Evolutionary conservation across 2,113 vertebrate genomes (phyloP).

Genomic region (Catharus minimus): DNA sequence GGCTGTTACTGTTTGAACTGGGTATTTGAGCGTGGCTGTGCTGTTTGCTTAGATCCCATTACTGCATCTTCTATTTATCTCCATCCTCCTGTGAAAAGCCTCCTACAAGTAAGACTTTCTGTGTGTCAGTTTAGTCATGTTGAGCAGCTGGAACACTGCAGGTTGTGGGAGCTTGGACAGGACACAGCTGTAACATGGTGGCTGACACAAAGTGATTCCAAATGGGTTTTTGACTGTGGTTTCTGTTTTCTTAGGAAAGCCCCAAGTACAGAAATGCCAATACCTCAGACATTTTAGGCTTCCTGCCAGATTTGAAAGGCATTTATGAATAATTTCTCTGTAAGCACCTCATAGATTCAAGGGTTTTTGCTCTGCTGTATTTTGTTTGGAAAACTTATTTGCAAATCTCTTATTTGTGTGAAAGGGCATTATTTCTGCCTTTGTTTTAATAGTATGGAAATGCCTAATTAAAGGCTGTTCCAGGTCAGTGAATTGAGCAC

Average conservation of each 20-base stretch:
- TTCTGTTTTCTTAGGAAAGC: slow-evolving; percentile 7
- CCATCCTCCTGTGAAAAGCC: slow-evolving; percentile 27
- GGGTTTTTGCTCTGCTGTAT: not conserved
- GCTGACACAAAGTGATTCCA: slow-evolving; percentile 18
- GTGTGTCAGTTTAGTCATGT: slow-evolving; percentile 3
- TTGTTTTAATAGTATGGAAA: slow-evolving; percentile 1
- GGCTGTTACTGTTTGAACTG: slow-evolving; percentile 42
- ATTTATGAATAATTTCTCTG: not conserved
- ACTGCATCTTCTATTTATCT: slow-evolving; percentile 28
- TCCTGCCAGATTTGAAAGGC: not conserved
- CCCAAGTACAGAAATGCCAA: not conserved
- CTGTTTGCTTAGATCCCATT: slow-evolving; percentile 56
- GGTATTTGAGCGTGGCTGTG: slow-evolving; percentile 23
- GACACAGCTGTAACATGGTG: slow-evolving; percentile 14
- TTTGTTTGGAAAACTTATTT: not conserved
- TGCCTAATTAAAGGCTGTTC: slow-evolving; percentile 29
- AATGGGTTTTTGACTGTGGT: not conserved
- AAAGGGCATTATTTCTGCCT: not conserved
- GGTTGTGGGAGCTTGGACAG: not conserved
- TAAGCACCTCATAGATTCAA: not conserved
- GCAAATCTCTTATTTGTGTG: not conserved
- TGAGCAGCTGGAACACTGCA: not conserved
- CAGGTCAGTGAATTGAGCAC: not conserved
- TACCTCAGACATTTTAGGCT: not conserved
- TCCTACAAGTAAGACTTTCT: slow-evolving; percentile 15